Base-by-base conservation (phyloP, 2,888 invertebrate species). In the Pristionchus mayeri region DNA sequence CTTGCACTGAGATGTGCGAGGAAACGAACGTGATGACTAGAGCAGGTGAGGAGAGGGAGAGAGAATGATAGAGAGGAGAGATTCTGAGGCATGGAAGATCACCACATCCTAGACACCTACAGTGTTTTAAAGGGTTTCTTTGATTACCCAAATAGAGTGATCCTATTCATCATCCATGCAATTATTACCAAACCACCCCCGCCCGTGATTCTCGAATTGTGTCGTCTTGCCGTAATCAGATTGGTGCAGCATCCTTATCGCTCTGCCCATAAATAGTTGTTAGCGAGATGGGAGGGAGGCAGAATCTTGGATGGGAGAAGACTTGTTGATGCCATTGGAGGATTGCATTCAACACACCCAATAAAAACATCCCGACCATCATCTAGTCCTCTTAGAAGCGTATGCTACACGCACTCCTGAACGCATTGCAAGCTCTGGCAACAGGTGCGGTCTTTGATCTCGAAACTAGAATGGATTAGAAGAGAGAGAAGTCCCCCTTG, bases 1-100 rank as follows among this genome's bases (percentile, higher is more conserved):
- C 91, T 13, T 92, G 92, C 84, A 87, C 89, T 44, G 57, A 86
- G 9, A 91, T 92, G 91, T 92, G 92, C 79, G 91, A 91, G 54
- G 89, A 89, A 75, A 90, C 91, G 18, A 88, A 90, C 84, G 89
- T 92, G 3, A 79, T 91, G 27, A 88, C 88, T 7, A 85, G 92
- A 87, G 90, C 91, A 30, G 88, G 92, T 92, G 34, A 48, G 86
- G 63, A n/a, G 54, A 54, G 21, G n/a, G n/a, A n/a, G n/a, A n/a
- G n/a, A n/a, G n/a, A n/a, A n/a, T n/a, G n/a, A n/a, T n/a, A n/a
- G n/a, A n/a, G n/a, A n/a, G n/a, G n/a, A 54, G 21, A 13, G 16
- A 21, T 54, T 21, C 21, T 9, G 54, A n/a, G 9, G 16, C 4
- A 54, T 21, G 54, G n/a, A 54, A 18, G 16, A 54, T 54, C 21